Base-by-base conservation (phyloP, 2,888 invertebrate species). In the Ctena decussata region DNA sequence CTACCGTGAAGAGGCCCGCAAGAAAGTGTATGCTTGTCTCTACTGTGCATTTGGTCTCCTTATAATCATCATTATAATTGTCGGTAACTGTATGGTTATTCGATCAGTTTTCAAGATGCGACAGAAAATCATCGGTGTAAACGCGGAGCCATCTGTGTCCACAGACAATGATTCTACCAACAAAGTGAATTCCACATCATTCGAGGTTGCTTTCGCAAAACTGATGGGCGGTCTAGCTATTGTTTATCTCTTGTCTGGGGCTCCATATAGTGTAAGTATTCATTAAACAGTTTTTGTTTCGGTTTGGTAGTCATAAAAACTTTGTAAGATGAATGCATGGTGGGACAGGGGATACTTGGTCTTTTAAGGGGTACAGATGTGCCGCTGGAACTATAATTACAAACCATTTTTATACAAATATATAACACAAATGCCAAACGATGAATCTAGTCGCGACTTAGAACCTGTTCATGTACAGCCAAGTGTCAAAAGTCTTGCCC, bases 121-220 rank as follows among this genome's bases (percentile, higher is more conserved):
- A 39, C 83, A 71, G 0, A 70, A 85, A 8, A 53, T 87, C 11
- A 71, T 77, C 5, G 57, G 32, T 27, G 30, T 85, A 5, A 65
- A 39, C 18, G 24, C 44, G 12, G 57, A 75, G 12, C 32, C 65
- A 12, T 37, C 74, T 0, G 41, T 60, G 0, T 39, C 32, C 1
- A 72, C 73, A 21, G 32, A 57, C 12, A 35, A 8, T 0, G 60
- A 78, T 11, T 41, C 69, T 21, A 60, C 41, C 24, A 46, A 72
- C 32, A 70, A 71, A 30, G 46, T 65, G 0, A 81, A 27, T n/a
- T 46, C 76, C n/a, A 85, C 81, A 12, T 77, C 85, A 12, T 88
- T 85, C 21, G 87, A 88, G 72, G 78, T 88, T 27, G 85, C 84
- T 12, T 88, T 88, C 44, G 87, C 85, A 6, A 88, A 88, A 44